phyloP scores from a whole-genome alignment of 1,140 invertebrate genomes.

The Sitophilus oryzae region DNA sequence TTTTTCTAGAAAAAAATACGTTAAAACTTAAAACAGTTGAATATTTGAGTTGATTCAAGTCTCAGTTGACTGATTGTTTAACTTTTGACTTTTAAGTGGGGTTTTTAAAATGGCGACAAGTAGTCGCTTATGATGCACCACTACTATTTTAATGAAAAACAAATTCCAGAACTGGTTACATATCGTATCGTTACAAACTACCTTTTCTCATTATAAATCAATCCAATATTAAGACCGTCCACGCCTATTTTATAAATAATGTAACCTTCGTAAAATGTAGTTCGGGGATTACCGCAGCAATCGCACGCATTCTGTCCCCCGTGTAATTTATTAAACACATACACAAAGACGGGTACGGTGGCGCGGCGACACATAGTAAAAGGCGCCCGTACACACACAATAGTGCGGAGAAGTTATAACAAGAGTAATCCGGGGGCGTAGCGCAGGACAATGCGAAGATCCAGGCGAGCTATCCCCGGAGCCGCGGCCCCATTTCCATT shows the following conservation, averaged over 20 bases:
- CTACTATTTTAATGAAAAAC: too few relatives aligned
- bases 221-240: too few relatives aligned
- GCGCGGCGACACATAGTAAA: constrained; percentile 15
- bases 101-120: too few relatives aligned
- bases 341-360: constrained; percentile 12
- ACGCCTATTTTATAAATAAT: constrained; percentile 8
- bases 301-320: constrained; percentile 16
- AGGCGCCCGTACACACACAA: constrained; percentile 4
- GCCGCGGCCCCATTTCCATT: constrained; percentile 24
- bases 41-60: too few relatives aligned
- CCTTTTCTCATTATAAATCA: background rate
- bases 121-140: too few relatives aligned
- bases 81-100: too few relatives aligned
- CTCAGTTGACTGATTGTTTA: too few relatives aligned
- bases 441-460: constrained; percentile 25
- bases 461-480: constrained; percentile 16
- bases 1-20: too few relatives aligned
- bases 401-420: constrained; percentile 25
- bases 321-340: constrained; percentile 26
- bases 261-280: constrained; percentile 13
- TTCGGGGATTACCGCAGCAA: constrained; percentile 22
- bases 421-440: constrained; percentile 20
- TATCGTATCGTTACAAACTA: too few relatives aligned
- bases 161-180: too few relatives aligned
- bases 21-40: too few relatives aligned